Base-by-base conservation (phyloP, 2,113 vertebrate species). In the Carollia perspicillata region DNA sequence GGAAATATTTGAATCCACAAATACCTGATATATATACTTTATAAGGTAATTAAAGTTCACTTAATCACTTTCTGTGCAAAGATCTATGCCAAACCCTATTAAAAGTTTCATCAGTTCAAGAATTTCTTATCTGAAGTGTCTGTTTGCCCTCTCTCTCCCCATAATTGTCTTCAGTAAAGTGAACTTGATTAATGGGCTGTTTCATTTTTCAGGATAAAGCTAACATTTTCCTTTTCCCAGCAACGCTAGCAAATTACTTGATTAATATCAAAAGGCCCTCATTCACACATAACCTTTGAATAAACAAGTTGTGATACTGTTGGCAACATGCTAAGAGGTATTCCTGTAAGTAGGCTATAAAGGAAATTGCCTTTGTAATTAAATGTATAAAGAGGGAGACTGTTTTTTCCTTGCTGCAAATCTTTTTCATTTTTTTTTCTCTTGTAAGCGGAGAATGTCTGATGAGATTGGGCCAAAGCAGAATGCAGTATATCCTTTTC, bases 301-400 rank as follows among this genome's bases (percentile, higher is more conserved):
- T 96, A 97, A 97, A 97, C 96, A 98, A 96, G 91, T 96, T 96
- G 51, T 92, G 95, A 97, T 96, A 85, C 90, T 97, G 75, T 96
- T 97, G 97, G 95, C 96, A 95, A 95, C 86, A 93, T 9, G 58
- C 80, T 89, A 95, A 86, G 96, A 94, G 53, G 65, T 93, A 88
- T 98, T 98, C 96, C 96, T 97, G 93, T 97, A 97, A 97, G 96
- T 93, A 95, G 81, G 77, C 94, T 93, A 83, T 95, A 90, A 96
- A 95, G 90, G 96, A 97, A 97, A 98, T 97, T 96, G 95, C 93
- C 88, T 97, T 97, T 96, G 94, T 98, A 96, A 97, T 97, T 97
- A 96, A 96, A 92, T 87, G 66, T 93, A 95, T 95, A 78, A 80
- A 84, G 69, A 90, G 66, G 13, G 69, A 93, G 40, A 3, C 65